Conservation (phyloP, 2,113 vertebrate genomes). For the Nesoenas mayeri region DNA sequence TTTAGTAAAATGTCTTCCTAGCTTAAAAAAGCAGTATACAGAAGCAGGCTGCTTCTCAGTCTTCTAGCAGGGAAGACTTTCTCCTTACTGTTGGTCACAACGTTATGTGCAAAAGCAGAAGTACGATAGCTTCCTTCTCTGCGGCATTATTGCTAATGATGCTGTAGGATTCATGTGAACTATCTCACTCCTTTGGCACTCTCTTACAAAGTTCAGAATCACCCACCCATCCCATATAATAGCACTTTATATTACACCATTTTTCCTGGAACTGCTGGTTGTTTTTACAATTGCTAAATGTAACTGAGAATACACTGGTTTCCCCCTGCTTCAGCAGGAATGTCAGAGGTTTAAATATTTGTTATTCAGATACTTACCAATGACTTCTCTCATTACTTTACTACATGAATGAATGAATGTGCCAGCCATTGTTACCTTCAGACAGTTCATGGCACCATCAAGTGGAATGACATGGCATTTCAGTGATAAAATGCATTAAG, state of each 20-base stretch:
- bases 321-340: neutral
- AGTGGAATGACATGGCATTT: neutral
- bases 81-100: neutral
- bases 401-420: neutral
- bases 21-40: neutral
- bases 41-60: neutral
- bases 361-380: neutral
- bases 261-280: conserved; percentile 33
- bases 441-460: conserved; percentile 31
- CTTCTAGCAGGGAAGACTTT: neutral
- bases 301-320: conserved; percentile 8
- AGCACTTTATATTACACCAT: conserved; percentile 23
- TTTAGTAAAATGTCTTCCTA: conserved; percentile 25
- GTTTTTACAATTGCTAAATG: conserved; percentile 45
- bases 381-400: neutral
- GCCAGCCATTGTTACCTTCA: neutral
- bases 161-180: neutral
- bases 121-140: rapidly evolving
- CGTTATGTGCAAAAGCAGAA: neutral
- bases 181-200: neutral
- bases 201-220: neutral
- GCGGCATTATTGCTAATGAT: neutral
- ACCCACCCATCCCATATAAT: neutral
- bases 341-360: neutral
- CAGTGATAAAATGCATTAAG: neutral